phyloP scores from a whole-genome alignment of 2,888 invertebrate genomes.

The Chloroclystis v-ata region DNA sequence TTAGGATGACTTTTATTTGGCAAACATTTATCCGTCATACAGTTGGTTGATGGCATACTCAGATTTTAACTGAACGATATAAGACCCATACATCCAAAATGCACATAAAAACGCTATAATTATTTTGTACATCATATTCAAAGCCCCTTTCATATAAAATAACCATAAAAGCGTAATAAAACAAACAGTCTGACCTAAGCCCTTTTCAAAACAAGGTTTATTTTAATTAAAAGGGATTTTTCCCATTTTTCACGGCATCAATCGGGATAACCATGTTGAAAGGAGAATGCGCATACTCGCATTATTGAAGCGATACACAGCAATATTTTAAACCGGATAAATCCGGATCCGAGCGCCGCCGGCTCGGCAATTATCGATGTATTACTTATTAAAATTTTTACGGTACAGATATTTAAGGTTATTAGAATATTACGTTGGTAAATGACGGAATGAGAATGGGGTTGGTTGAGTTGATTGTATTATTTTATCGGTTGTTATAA shows the following conservation, averaged over 20 bases:
- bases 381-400: slow-evolving; percentile 47
- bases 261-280: slow-evolving; percentile 44
- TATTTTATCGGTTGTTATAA: too few relatives aligned
- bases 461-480: too few relatives aligned
- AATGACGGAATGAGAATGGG: neutral
- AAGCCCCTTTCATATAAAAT: neutral
- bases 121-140: too few relatives aligned
- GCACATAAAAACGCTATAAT: neutral
- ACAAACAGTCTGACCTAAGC: neutral
- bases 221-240: slow-evolving; percentile 17
- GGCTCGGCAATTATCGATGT: slow-evolving; percentile 48
- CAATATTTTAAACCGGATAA: slow-evolving; percentile 47
- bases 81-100: too few relatives aligned
- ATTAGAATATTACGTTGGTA: too few relatives aligned
- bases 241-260: slow-evolving; percentile 31
- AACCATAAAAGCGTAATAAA: neutral
- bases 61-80: too few relatives aligned
- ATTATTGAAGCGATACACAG: slow-evolving; percentile 49
- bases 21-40: too few relatives aligned
- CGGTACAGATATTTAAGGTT: neutral
- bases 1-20: too few relatives aligned
- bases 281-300: slow-evolving; percentile 40
- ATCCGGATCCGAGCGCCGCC: slow-evolving; percentile 25
- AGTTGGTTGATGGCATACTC: too few relatives aligned
- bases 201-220: neutral